Percentiles rank a stretch among this genome's conserved stretches.
phyloP scores from a whole-genome alignment of 2,113 vertebrate species.

The Sapayoa aenigma region DNA sequence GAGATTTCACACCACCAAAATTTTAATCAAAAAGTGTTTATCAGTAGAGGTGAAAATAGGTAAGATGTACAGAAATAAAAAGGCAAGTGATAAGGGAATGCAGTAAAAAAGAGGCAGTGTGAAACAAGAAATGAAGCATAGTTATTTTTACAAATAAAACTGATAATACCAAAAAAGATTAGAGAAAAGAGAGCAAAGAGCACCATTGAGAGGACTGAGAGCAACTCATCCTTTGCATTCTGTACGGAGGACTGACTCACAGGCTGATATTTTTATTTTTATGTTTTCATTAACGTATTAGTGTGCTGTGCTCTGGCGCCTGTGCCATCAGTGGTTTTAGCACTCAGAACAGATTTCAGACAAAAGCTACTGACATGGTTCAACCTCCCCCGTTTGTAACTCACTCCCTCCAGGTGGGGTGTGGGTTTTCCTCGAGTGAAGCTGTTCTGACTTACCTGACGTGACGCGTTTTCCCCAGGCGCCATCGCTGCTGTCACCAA shows the following conservation, averaged over 20 bases:
- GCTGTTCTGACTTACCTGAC: background rate
- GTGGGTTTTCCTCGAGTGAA: background rate
- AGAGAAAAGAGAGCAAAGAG: background rate
- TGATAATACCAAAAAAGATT: background rate
- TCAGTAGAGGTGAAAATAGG: background rate
- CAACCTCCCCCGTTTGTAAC: background rate
- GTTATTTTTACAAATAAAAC: background rate
- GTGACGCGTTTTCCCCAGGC: slow-evolving; percentile 66
- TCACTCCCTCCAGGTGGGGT: background rate
- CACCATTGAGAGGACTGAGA: background rate
- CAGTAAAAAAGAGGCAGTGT: background rate
- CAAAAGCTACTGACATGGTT: background rate
- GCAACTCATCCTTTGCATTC: background rate
- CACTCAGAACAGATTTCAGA: background rate
- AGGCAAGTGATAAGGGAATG: background rate
- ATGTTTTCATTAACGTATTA: background rate
- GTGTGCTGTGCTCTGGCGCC: background rate
- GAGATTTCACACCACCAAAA: background rate
- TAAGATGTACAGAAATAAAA: background rate
- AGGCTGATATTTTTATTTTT: too few species aligned
- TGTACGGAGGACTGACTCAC: background rate
- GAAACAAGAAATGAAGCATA: background rate
- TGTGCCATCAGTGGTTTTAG: background rate
- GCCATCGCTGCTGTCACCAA: slow-evolving; percentile 77
- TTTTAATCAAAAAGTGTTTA: background rate